Conservation (phyloP, 1,140 invertebrate genomes). For the Andricus grossulariae region DNA sequence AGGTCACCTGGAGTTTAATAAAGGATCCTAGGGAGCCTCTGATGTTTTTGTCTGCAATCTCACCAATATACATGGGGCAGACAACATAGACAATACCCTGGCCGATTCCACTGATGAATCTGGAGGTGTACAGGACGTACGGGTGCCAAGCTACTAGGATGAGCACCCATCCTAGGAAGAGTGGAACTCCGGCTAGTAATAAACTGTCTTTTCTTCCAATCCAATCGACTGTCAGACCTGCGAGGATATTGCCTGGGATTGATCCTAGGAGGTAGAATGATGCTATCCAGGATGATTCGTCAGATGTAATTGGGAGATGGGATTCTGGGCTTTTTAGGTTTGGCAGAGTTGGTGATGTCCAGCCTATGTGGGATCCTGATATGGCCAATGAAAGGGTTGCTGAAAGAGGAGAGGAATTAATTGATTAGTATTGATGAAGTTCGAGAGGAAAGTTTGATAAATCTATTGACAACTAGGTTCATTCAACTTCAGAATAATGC, state of each 20-base stretch:
- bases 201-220: conserved; percentile 76
- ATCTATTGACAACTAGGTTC: too few species aligned
- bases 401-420: conserved; percentile 41
- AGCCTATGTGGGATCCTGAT: conserved; percentile 73
- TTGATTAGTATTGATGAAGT: not conserved
- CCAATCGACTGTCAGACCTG: conserved; percentile 77
- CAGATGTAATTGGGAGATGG: conserved; percentile 63
- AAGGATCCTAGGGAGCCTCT: conserved; percentile 82
- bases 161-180: conserved; percentile 74
- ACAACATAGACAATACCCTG: conserved; percentile 75
- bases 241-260: conserved; percentile 73
- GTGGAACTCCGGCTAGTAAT: conserved; percentile 72
- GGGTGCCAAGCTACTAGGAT: conserved; percentile 67
- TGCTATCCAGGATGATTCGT: conserved; percentile 77
- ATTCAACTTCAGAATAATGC: too few species aligned
- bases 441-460: too few species aligned
- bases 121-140: conserved; percentile 70
- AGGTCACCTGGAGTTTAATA: conserved; percentile 82
- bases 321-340: conserved; percentile 68
- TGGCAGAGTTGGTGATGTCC: conserved; percentile 76
- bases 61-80: conserved; percentile 82
- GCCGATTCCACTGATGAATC: conserved; percentile 77
- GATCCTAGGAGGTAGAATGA: conserved; percentile 76
- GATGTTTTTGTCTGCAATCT: conserved; percentile 82
- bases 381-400: conserved; percentile 68